Percentiles rank a stretch among this genome's conserved stretches.
Evolutionary conservation across 2,797 vertebrate species (phyloP).

Genomic region (Thunnus albacares): DNA sequence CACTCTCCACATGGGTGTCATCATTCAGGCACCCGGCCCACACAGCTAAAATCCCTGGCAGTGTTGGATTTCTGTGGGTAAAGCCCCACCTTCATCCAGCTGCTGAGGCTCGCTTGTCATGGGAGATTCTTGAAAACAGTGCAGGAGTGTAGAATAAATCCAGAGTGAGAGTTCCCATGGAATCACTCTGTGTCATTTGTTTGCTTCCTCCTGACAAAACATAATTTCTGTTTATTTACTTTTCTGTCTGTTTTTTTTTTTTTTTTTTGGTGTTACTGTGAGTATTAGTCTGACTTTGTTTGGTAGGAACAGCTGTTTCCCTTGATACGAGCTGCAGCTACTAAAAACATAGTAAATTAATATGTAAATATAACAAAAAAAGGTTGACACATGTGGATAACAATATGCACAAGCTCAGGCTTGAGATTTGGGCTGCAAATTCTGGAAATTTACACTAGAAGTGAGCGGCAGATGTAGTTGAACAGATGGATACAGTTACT

Average conservation of each 20-base stretch:
- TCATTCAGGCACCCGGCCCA: slow-evolving; percentile 49
- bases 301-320: slow-evolving; percentile 77
- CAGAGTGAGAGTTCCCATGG: slow-evolving; percentile 51
- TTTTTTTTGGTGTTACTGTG: slow-evolving; percentile 9
- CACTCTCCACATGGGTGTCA: slow-evolving; percentile 45
- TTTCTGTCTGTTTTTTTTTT: slow-evolving; percentile 24
- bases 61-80: slow-evolving; percentile 58
- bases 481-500: background rate
- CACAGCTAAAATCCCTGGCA: slow-evolving; percentile 41
- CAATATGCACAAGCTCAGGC: slow-evolving; percentile 3
- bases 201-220: slow-evolving; percentile 63
- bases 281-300: slow-evolving; percentile 56
- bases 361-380: slow-evolving; percentile 21
- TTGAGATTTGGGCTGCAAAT: background rate
- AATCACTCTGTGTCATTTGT: slow-evolving; percentile 40
- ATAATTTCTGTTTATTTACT: slow-evolving; percentile 64
- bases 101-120: slow-evolving; percentile 55
- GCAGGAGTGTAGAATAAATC: slow-evolving; percentile 34
- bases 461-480: slow-evolving; percentile 19
- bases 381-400: background rate
- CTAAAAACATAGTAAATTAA: slow-evolving; percentile 37
- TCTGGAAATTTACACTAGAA: background rate
- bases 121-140: slow-evolving; percentile 50
- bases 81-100: slow-evolving; percentile 71
- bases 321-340: slow-evolving; percentile 36